Conservation (phyloP, 2,113 vertebrate genomes). For the Perca schrenkii region DNA sequence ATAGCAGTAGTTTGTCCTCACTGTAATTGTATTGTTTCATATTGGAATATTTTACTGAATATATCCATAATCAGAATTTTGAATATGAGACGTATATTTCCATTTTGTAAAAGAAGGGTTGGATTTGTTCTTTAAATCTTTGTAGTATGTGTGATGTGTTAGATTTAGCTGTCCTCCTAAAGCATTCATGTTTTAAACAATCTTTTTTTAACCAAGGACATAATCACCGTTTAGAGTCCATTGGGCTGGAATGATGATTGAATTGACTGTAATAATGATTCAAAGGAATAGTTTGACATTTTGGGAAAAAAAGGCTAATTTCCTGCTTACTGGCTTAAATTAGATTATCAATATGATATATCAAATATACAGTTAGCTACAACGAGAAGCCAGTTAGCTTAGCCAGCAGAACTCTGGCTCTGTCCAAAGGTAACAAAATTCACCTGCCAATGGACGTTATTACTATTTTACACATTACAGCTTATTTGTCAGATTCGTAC, state of each 20-base stretch:
- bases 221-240: not conserved
- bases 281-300: not conserved
- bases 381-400: too few species aligned
- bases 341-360: not conserved
- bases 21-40: constrained; percentile 12
- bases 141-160: constrained; percentile 26
- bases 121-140: constrained; percentile 66
- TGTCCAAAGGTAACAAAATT: too few species aligned
- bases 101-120: constrained; percentile 36
- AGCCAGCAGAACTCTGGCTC: too few species aligned
- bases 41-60: not conserved
- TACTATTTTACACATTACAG: too few species aligned
- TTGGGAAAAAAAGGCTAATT: not conserved
- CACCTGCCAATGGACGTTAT: too few species aligned
- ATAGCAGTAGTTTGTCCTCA: not conserved
- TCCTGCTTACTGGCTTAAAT: not conserved
- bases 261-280: not conserved
- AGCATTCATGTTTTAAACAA: not conserved
- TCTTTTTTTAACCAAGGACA: not conserved
- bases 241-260: not conserved
- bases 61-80: constrained; percentile 11
- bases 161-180: constrained; percentile 15
- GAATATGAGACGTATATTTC: not conserved
- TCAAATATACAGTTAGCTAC: not conserved
- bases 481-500: too few species aligned